Evolutionary conservation across 2,888 invertebrate species (phyloP), one percentile per base, ranked within the genome.

Genomic region (Amiota minor): DNA sequence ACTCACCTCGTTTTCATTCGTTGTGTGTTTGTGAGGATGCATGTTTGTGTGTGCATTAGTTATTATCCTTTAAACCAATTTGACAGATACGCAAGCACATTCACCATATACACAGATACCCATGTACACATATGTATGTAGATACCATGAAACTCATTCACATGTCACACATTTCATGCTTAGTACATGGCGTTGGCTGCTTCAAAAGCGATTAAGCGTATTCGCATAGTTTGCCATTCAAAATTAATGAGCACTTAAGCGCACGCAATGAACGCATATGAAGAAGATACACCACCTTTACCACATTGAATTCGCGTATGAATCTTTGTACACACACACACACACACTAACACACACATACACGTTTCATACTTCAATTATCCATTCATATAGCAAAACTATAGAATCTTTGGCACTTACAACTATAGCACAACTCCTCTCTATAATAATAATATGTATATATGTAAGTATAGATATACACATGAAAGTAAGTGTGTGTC

Each of bases 221-320:
- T 64, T 55, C 68, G 70, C 79, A 74, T 78, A 85, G 82, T 79
- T 81, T 79, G 81, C 78, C 79, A 77, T 80, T 80, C 78, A 75
- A 83, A 83, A 83, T 83, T 83, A 85, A 83, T 83, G 85, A 85
- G 85, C 82, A 85, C 82, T 82, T 85, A 84, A 84, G 85, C 85
- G 79, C 82, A 82, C 85, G 79, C 85, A 84, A 50, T 53, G 67
- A 56, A 70, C 68, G 47, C 59, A 56, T 70, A 70, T 70, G 18
- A 10, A 70, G 23, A 55, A 64, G n/a, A 35, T 35, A 35, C 35
- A 35, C 35, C 35, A 8, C 35, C 35, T 35, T 35, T 8, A 35
- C 35, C 64, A 45, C 14, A 64, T 46, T 45, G 35, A 64, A 35
- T 35, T 35, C 35, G 35, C 35, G 35, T 35, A 35, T 46, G 49